Conservation (phyloP, 2,888 invertebrate genomes). For the Lordiphosa fenestrarum region DNA sequence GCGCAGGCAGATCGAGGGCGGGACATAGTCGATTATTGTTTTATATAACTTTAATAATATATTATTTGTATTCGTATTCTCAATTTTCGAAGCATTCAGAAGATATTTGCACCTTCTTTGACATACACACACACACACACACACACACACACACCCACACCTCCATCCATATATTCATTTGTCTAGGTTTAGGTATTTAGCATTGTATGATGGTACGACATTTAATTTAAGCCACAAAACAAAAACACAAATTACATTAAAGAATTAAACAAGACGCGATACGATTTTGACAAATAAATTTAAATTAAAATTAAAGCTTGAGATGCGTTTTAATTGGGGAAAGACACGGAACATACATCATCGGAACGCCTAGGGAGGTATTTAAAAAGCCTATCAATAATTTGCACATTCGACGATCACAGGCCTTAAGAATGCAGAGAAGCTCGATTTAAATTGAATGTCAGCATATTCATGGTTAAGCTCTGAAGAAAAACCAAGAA, state of each 20-base stretch:
- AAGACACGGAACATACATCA: no score
- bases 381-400: no score
- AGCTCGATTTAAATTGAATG: no score
- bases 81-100: slow-evolving; percentile 5
- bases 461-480: no score
- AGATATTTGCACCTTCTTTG: slow-evolving; percentile 16
- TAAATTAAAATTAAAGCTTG: slow-evolving; percentile 22
- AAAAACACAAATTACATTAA: slow-evolving; percentile 21
- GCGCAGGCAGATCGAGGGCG: slow-evolving; percentile 28
- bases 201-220: slow-evolving; percentile 51
- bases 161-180: slow-evolving; percentile 55
- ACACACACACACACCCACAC: slow-evolving; percentile 16
- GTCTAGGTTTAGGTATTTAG: slow-evolving; percentile 70
- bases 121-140: slow-evolving; percentile 18
- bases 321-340: slow-evolving; percentile 2
- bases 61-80: slow-evolving; percentile 35
- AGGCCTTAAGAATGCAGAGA: no score
- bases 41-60: slow-evolving; percentile 30
- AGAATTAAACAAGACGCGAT: slow-evolving; percentile 14
- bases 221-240: slow-evolving; percentile 50
- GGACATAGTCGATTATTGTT: slow-evolving; percentile 40
- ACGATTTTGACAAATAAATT: slow-evolving; percentile 23
- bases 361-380: no score
- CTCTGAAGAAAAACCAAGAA: no score
- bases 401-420: no score